A percentile compares a stretch with the other conserved stretches of the same genome.
Conservation (phyloP, 2,797 vertebrate species). For the Amniataba percoides region DNA sequence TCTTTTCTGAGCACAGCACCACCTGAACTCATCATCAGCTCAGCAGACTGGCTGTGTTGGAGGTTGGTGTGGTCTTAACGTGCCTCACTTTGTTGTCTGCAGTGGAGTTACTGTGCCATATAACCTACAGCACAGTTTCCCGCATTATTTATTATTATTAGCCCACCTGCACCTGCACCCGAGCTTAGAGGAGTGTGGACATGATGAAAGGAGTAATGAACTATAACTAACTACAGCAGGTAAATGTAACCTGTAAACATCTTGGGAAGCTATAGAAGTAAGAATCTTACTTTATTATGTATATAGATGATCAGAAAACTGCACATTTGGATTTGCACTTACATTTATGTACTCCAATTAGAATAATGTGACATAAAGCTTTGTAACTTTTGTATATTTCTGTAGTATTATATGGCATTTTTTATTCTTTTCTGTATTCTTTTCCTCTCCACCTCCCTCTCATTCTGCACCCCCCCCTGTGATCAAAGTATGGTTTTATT, state of each 20-base stretch:
- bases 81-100: slow-evolving; percentile 40
- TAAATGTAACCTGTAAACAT: neutral
- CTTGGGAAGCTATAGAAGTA: neutral
- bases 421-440: neutral
- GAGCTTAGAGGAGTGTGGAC: neutral
- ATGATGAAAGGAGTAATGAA: neutral
- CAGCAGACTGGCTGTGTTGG: slow-evolving; percentile 2
- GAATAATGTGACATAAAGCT: neutral
- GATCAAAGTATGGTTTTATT: neutral
- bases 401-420: neutral
- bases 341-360: neutral
- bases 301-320: neutral
- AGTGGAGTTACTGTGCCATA: slow-evolving; percentile 13
- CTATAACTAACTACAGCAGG: neutral
- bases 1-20: neutral
- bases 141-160: neutral
- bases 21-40: slow-evolving; percentile 12
- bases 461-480: no score
- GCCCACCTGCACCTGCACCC: neutral
- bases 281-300: neutral
- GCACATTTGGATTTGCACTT: neutral
- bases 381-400: neutral
- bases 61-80: slow-evolving; percentile 27
- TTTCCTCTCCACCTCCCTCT: neutral
- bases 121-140: neutral